A percentile compares a stretch with the other conserved stretches of the same genome.
Evolutionary conservation across 2,113 vertebrate genomes (phyloP).

Genomic region (Embiotoca jacksoni): DNA sequence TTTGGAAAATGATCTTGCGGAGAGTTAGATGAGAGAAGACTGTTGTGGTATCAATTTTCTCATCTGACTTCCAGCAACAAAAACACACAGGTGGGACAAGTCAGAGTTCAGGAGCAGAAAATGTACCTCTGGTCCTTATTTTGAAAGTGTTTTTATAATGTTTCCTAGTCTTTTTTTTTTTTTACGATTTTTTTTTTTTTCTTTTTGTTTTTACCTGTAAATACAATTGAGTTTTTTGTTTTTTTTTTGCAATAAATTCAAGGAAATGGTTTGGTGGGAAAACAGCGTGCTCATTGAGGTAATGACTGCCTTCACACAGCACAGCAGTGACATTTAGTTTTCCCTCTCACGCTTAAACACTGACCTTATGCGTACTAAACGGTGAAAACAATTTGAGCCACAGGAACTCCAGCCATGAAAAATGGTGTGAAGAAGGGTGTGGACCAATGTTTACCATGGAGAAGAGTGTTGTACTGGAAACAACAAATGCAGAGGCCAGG

Average conservation of each 20-base stretch:
- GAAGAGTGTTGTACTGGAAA: conserved; percentile 24
- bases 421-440: conserved; percentile 41
- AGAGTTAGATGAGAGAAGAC: background rate
- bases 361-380: conserved; percentile 33
- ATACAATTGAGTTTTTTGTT: conserved; percentile 28
- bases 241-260: conserved; percentile 69
- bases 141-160: conserved; percentile 42
- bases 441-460: conserved; percentile 44
- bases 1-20: background rate
- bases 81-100: background rate
- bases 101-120: too few relatives aligned
- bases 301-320: background rate
- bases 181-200: conserved; percentile 19
- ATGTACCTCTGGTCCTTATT: conserved; percentile 13
- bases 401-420: conserved; percentile 45
- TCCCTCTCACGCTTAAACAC: background rate
- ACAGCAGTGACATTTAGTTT: conserved; percentile 15
- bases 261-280: conserved; percentile 4
- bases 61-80: background rate
- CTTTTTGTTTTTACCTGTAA: conserved; percentile 41
- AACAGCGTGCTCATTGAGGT: background rate
- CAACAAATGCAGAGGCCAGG: conserved; percentile 30
- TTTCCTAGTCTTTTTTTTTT: conserved; percentile 30
- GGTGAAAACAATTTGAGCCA: conserved; percentile 27
- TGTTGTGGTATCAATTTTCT: conserved; percentile 11